Base-by-base conservation (phyloP, 2,797 vertebrate species). In the Ctenopoma kingsleyae region DNA sequence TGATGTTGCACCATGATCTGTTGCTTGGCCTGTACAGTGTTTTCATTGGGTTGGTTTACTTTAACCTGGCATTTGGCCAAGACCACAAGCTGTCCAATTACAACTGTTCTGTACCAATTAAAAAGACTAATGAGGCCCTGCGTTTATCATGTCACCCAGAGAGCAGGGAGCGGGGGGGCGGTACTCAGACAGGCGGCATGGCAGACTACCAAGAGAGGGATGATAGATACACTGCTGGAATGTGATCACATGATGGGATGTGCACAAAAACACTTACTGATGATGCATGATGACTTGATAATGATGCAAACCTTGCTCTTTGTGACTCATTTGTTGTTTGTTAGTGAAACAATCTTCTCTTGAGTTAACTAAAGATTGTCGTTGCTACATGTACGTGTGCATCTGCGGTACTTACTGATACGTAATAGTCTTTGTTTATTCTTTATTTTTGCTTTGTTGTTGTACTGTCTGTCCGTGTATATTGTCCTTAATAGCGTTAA, bases 101-200 rank as follows among this genome's bases (percentile, higher is more conserved):
- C 56, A 81, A 81, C 80, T 59, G 77, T 69, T 82, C 59, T 75
- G 80, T 74, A 82, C 92, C 88, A 94, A 93, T 94, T 94, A 94
- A 88, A 91, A 92, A 87, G 88, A 90, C 87, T 92, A 90, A 94
- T 93, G 91, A 92, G 90, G 63, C 66, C 66, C 53, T 2, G 19
- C 0, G 59, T 74, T 92, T 87, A 89, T 91, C 91, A 54, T 83
- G 79, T 82, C 86, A 74, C 63, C 67, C 71, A 61, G 62, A 73
- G 87, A 81, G 74, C 71, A 81, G 52, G 65, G 71, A 60, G 35
- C 11, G 71, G 71, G 64, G 11, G 38, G 72, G 71, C 56, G 67
- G 56, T 65, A 76, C 38, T n/a, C 35, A 74, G 75, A 52, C 47
- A 63, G 71, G 38, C 76, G 50, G 50, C 48, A 0, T 46, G 71